A percentile compares a stretch with the other conserved stretches of the same genome.
Evolutionary conservation across 2,888 invertebrate species (phyloP).

Genomic region (Apodemia mormo): DNA sequence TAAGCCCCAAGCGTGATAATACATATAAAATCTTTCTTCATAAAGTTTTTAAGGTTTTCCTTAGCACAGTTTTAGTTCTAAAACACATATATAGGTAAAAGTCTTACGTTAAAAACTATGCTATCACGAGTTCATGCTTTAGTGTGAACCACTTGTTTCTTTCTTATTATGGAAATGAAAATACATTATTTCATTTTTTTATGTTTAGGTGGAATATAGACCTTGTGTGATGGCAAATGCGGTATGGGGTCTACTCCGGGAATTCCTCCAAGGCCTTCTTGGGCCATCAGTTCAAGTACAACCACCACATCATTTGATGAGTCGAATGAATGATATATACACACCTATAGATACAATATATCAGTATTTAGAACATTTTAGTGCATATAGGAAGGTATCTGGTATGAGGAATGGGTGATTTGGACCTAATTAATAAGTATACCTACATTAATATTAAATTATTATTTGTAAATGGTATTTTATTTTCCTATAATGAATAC

Average conservation of each 20-base stretch:
- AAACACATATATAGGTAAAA: no score
- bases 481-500: no score
- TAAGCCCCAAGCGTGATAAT: no score
- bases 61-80: no score
- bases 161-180: no score
- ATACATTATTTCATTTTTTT: background rate
- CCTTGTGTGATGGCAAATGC: conserved; percentile 93
- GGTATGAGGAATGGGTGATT: conserved; percentile 62
- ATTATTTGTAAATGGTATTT: background rate
- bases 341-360: conserved; percentile 95
- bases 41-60: no score
- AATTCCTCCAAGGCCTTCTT: conserved; percentile 94
- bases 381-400: conserved; percentile 90
- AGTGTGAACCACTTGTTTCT: no score
- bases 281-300: conserved; percentile 88
- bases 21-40: no score
- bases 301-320: conserved; percentile 87
- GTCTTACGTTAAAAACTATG: no score
- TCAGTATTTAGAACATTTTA: conserved; percentile 97
- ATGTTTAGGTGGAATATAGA: conserved; percentile 89
- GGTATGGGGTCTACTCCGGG: conserved; percentile 95
- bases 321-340: conserved; percentile 91
- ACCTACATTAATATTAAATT: background rate
- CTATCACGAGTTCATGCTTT: no score
- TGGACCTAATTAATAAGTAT: conserved; percentile 1